Evolutionary conservation across 2,797 vertebrate genomes (phyloP).

Genomic region (Gouania willdenowi): DNA sequence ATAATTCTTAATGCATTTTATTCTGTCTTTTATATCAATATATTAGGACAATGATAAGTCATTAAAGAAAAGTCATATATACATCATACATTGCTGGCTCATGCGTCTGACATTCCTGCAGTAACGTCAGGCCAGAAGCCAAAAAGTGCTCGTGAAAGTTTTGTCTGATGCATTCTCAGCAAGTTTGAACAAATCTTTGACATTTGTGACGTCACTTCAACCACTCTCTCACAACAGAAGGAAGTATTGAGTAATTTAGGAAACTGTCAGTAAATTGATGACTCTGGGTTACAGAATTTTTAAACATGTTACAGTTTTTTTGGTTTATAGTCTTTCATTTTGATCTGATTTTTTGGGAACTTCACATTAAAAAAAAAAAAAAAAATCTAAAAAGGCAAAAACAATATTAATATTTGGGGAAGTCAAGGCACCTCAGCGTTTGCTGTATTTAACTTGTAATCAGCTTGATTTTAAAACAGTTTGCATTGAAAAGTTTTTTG

Average conservation of each 20-base stretch:
- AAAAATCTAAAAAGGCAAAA: too few relatives aligned
- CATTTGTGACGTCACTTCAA: not conserved
- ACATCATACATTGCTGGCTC: not conserved
- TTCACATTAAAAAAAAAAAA: too few relatives aligned
- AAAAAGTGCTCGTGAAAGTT: not conserved
- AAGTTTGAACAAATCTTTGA: constrained; percentile 21
- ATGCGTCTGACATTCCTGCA: not conserved
- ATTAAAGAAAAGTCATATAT: not conserved
- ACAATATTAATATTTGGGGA: too few relatives aligned
- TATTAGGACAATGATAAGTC: not conserved
- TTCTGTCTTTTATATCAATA: too few relatives aligned
- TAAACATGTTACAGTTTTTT: not conserved
- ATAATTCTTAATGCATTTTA: too few relatives aligned
- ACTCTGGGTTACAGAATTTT: not conserved
- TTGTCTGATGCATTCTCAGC: constrained; percentile 5
- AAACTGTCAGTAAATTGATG: not conserved
- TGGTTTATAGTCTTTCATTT: too few relatives aligned
- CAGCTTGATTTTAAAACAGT: too few relatives aligned
- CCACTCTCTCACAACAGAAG: not conserved
- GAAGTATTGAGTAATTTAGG: constrained; percentile 13
- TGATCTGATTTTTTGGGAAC: too few relatives aligned
- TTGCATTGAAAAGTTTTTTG: too few relatives aligned
- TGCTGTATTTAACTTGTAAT: too few relatives aligned
- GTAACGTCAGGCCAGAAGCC: not conserved
- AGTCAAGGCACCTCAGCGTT: too few relatives aligned